Conservation (phyloP, 2,888 invertebrate species). For the Chymomyza caudatula region DNA sequence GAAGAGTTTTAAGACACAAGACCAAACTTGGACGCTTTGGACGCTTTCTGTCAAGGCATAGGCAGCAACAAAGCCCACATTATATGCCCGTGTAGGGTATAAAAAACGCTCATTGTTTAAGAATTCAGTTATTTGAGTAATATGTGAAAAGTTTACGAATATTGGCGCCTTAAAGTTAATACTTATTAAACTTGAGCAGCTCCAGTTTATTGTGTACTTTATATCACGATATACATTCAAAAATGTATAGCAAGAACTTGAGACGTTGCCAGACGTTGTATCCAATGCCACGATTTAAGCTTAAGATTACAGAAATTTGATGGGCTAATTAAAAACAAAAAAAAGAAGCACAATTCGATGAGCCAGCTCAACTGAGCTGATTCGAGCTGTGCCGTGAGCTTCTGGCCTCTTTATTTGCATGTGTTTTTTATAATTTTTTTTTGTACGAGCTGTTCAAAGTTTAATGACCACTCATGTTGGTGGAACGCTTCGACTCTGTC, state of each 20-base stretch:
- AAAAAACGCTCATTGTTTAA: neutral
- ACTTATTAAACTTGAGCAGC: neutral
- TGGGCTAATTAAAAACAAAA: neutral
- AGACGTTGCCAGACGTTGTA: neutral
- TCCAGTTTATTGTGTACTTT: neutral
- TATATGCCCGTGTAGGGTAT: too few species aligned
- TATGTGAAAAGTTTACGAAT: neutral
- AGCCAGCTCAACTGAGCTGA: neutral
- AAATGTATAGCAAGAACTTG: neutral
- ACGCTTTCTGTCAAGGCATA: too few species aligned
- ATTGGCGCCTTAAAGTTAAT: neutral
- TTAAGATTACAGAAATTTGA: neutral
- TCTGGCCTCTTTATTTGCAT: neutral
- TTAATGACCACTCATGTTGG: constrained; percentile 33
- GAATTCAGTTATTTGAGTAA: neutral
- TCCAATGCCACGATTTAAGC: neutral
- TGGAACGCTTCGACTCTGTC: neutral
- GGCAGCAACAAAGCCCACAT: too few species aligned
- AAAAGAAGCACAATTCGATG: neutral
- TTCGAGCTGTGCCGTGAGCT: neutral
- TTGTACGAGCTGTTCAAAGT: constrained; percentile 26
- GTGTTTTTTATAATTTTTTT: neutral
- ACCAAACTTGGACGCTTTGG: too few species aligned
- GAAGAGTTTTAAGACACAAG: too few species aligned
- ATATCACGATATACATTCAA: neutral